Evolutionary conservation across 2,888 invertebrate species (phyloP).

Genomic region (Polietes domitor): DNA sequence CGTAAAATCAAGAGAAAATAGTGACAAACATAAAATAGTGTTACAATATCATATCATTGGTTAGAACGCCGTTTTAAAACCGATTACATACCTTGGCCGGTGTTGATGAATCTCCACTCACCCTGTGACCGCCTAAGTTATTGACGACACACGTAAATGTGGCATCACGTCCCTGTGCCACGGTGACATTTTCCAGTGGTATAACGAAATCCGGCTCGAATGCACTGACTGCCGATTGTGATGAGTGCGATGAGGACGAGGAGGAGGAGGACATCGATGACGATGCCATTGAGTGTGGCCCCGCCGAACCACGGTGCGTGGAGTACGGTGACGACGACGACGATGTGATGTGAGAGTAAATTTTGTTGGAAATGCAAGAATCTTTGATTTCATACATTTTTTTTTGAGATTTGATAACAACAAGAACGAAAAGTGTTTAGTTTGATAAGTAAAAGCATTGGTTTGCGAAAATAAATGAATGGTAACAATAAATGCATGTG

Average conservation of each 20-base stretch:
- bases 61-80: slow-evolving; percentile 75
- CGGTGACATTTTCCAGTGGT: slow-evolving; percentile 89
- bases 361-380: slow-evolving; percentile 78
- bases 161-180: slow-evolving; percentile 89
- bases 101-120: slow-evolving; percentile 92
- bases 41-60: slow-evolving; percentile 18
- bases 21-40: too few species aligned
- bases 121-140: slow-evolving; percentile 90
- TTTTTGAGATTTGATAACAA: slow-evolving; percentile 47
- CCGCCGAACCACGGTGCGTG: neutral
- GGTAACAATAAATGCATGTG: too few species aligned
- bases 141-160: slow-evolving; percentile 90
- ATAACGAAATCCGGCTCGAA: slow-evolving; percentile 89
- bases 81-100: slow-evolving; percentile 92
- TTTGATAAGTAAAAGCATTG: slow-evolving; percentile 62
- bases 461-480: slow-evolving; percentile 19
- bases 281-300: slow-evolving; percentile 59
- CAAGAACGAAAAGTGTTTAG: slow-evolving; percentile 69
- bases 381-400: slow-evolving; percentile 72
- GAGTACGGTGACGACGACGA: slow-evolving; percentile 18
- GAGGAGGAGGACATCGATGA: slow-evolving; percentile 53
- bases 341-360: slow-evolving; percentile 55
- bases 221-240: slow-evolving; percentile 81
- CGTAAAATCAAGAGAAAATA: slow-evolving; percentile 24
- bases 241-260: slow-evolving; percentile 47